Conservation (phyloP, 2,113 vertebrate species). For the Dinomys branickii region DNA sequence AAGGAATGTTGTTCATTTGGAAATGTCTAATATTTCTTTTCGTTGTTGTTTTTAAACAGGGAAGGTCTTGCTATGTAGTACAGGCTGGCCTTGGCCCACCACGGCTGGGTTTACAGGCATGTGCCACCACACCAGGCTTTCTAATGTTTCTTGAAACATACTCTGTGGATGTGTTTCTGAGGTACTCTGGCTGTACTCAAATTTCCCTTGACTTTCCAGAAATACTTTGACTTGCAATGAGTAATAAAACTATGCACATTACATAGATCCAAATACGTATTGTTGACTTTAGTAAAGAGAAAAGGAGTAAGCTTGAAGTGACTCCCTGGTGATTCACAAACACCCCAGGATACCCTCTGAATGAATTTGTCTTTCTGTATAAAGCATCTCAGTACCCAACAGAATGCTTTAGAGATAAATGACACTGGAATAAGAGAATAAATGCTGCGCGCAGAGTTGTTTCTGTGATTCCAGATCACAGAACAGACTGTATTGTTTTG, state of each 20-base stretch:
- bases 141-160: slow-evolving; percentile 29
- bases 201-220: slow-evolving; percentile 23
- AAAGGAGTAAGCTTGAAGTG: slow-evolving; percentile 27
- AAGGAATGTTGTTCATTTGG: background rate
- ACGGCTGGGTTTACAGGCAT: background rate
- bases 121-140: background rate
- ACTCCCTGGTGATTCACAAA: slow-evolving; percentile 1
- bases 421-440: slow-evolving; percentile 19
- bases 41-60: background rate
- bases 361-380: slow-evolving; percentile 6
- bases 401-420: slow-evolving; percentile 22
- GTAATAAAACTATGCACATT: slow-evolving; percentile 30
- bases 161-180: background rate
- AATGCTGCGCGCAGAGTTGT: background rate
- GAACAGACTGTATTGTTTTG: background rate
- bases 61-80: background rate
- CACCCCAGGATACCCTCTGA: background rate
- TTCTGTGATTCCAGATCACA: background rate
- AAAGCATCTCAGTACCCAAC: background rate
- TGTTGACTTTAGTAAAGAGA: slow-evolving; percentile 19
- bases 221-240: background rate
- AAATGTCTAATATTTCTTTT: background rate
- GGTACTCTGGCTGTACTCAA: background rate
- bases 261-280: slow-evolving; percentile 15
- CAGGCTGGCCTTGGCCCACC: background rate